These are phyloP conservation scores for Anser cygnoides DNA, from an alignment of 2,113 vertebrate species.

Conservation along the genomic window DNA sequence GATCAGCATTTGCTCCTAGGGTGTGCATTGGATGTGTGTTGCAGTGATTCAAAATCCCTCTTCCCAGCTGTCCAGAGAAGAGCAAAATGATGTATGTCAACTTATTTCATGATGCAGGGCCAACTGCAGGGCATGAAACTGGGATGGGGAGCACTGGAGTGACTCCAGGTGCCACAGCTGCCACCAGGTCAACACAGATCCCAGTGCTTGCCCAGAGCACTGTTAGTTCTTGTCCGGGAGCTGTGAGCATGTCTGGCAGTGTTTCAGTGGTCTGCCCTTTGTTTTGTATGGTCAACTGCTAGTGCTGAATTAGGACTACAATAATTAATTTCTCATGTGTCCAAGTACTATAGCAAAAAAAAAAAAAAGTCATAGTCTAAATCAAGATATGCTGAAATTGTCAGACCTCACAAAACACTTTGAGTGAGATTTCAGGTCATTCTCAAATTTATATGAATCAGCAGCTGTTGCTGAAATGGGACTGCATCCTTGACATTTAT, in stretches of 20 bases:
- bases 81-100: not conserved
- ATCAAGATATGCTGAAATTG: rapidly evolving
- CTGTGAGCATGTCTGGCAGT: not conserved
- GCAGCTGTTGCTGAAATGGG: not conserved
- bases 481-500: not conserved
- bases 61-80: not conserved
- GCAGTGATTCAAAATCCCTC: not conserved
- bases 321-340: not conserved
- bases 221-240: rapidly evolving
- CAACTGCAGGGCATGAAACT: too few species aligned
- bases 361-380: not conserved
- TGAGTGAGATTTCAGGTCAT: not conserved
- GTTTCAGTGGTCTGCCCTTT: not conserved
- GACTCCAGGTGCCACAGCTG: not conserved
- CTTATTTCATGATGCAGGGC: rapidly evolving
- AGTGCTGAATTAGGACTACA: not conserved
- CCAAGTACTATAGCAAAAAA: not conserved
- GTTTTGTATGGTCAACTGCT: not conserved
- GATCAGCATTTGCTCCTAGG: not conserved
- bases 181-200: not conserved
- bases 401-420: not conserved
- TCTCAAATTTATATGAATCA: not conserved
- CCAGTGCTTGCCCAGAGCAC: too few species aligned
- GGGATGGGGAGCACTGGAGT: too few species aligned
- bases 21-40: rapidly evolving